Evolutionary conservation across 2,113 vertebrate species (phyloP), one percentile per base, ranked within the genome.

Genomic region (Ageneiosus marmoratus): DNA sequence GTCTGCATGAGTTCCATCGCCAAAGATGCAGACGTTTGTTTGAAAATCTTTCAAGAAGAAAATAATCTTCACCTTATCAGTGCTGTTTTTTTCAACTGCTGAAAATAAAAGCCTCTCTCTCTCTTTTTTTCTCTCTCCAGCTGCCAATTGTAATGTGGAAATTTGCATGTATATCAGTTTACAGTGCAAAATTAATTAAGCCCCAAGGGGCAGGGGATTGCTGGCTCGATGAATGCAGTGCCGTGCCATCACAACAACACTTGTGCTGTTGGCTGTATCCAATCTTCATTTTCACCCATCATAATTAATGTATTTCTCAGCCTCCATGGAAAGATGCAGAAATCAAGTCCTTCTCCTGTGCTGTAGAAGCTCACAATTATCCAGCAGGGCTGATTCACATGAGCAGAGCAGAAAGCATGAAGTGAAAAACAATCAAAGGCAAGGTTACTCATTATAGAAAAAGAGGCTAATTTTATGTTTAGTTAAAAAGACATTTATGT

Each of bases 181-280:
- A 81, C 87, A 81, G 86, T 53, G 69, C 55, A 86, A 86, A 87
- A 87, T 87, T 77, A 90, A 34, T 83, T 70, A 80, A 65, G 48
- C 82, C 88, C 85, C 62, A 11, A 56, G 82, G 79, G 46, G 78
- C 16, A 74, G 72, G 78, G 18, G 55, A 81, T 89, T 88, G 60
- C 20, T 46, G 67, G 27, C 65, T 84, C 10, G 22, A n/a, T 73
- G 32, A 78, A 77, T 41, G 50, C 60, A 29, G 24, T n/a, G 10
- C 34, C 4, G 20, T 16, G 24, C 24, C 82, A 44, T 53, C 62
- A 55, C 18, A 0, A 27, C 63, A 53, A 32, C 51, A 60, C 51
- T 78, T 58, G 13, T 86, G 65, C 80, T 24, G 13, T 5, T 15
- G 82, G 37, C 74, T 51, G 51, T 3, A 13, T 79, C 27, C 27